A percentile compares a stretch with the other conserved stretches of the same genome.
Evolutionary conservation across 2,797 vertebrate species (phyloP).

Genomic region (Podarcis lilfordi): DNA sequence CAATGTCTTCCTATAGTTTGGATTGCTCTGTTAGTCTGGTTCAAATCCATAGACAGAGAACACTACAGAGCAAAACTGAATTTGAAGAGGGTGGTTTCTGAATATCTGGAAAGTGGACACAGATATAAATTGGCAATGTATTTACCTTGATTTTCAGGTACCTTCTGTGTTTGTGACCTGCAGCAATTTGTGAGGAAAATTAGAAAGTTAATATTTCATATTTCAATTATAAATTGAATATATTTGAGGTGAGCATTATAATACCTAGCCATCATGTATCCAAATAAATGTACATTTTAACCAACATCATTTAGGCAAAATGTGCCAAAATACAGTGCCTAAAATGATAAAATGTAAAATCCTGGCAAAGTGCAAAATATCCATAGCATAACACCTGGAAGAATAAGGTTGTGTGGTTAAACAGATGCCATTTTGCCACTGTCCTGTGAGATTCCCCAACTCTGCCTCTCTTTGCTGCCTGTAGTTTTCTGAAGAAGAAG

Average conservation of each 20-base stretch:
- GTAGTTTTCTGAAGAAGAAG: no score
- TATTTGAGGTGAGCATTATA: not conserved
- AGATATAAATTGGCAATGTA: not conserved
- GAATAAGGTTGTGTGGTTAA: not conserved
- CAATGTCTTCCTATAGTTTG: no score
- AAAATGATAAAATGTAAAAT: not conserved
- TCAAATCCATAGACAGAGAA: not conserved
- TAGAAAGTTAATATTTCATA: not conserved
- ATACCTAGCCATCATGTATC: not conserved
- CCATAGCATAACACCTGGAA: no score
- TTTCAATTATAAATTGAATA: not conserved
- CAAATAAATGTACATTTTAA: not conserved
- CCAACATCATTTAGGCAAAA: not conserved
- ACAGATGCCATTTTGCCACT: not conserved
- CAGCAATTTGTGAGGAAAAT: conserved; percentile 20
- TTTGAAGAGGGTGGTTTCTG: not conserved
- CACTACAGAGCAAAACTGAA: not conserved
- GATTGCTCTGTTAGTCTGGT: no score
- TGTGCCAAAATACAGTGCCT: not conserved
- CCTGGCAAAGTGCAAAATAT: not conserved
- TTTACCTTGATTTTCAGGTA: conserved; percentile 75
- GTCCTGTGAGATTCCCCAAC: not conserved
- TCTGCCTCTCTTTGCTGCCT: not conserved
- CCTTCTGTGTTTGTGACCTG: conserved; percentile 71
- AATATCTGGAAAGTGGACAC: not conserved